Conservation (phyloP, 35 echinoderm and acorn worm genomes). For the Ophiothrix spiculata region DNA sequence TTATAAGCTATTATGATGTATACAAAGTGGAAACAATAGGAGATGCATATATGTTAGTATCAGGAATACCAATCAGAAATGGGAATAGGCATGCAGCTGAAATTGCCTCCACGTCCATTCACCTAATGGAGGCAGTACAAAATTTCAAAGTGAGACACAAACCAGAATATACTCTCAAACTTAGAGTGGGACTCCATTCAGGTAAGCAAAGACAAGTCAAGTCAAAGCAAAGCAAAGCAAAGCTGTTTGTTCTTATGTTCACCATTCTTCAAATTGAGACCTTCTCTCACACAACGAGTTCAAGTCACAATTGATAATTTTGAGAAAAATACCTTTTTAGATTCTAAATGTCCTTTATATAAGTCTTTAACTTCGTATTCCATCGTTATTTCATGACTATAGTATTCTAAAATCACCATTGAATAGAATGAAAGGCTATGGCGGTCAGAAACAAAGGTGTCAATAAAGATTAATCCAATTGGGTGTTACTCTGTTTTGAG, state of each 20-base stretch:
- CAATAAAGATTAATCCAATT: no score
- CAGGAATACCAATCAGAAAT: slow-evolving; percentile 78
- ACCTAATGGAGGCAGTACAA: slow-evolving; percentile 70
- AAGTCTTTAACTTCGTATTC: not conserved
- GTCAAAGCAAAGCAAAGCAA: not conserved
- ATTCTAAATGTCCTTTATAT: not conserved
- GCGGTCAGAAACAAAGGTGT: not conserved
- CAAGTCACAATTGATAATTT: not conserved
- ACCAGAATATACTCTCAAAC: slow-evolving; percentile 68
- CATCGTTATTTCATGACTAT: not conserved
- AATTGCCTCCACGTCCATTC: slow-evolving; percentile 80
- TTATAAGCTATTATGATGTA: slow-evolving; percentile 87
- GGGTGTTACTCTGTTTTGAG: no score
- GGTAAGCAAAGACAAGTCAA: slow-evolving; percentile 31
- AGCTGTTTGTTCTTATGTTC: not conserved
- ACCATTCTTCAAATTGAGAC: not conserved
- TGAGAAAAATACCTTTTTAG: not conserved
- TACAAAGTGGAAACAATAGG: slow-evolving; percentile 99
- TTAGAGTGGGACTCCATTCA: slow-evolving; percentile 91
- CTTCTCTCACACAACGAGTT: not conserved
- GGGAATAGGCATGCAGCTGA: slow-evolving; percentile 77
- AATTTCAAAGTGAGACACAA: slow-evolving; percentile 80
- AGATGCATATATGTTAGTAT: slow-evolving; percentile 96
- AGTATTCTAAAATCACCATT: not conserved
- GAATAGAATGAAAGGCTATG: not conserved